Conservation (phyloP, 1,140 invertebrate species). For the Magallana gigas region DNA sequence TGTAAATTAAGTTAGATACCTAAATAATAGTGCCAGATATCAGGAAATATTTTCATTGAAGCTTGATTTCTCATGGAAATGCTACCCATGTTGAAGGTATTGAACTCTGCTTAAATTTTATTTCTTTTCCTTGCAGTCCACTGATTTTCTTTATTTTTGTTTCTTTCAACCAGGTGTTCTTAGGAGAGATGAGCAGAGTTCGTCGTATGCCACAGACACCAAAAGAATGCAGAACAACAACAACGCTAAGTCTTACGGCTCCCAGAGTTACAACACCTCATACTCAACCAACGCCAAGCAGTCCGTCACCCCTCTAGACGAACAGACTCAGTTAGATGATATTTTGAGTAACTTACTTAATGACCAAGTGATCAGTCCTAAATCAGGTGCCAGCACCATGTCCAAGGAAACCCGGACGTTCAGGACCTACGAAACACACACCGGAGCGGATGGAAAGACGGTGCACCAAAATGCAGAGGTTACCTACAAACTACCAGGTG, state of each 20-base stretch:
- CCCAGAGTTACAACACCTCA: constrained; percentile 55
- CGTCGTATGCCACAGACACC: background rate
- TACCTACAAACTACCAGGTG: constrained; percentile 70
- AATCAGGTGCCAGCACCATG: constrained; percentile 60
- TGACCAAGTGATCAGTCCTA: constrained; percentile 69
- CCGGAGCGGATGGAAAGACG: constrained; percentile 64
- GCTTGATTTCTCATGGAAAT: too few species aligned
- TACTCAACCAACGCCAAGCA: constrained; percentile 56
- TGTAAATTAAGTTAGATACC: too few species aligned
- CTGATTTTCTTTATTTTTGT: background rate
- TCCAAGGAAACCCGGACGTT: constrained; percentile 71
- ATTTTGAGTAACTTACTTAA: constrained; percentile 77
- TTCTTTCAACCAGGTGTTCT: background rate
- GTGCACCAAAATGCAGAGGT: constrained; percentile 72
- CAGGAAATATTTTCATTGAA: too few species aligned
- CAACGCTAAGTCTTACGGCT: constrained; percentile 18
- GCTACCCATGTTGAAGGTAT: too few species aligned
- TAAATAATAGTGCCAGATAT: too few species aligned
- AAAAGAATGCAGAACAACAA: constrained; percentile 30
- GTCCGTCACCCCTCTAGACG: constrained; percentile 67
- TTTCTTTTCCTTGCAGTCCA: background rate
- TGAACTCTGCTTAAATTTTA: too few species aligned
- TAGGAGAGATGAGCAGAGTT: constrained; percentile 6
- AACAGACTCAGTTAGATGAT: constrained; percentile 76
- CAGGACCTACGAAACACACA: constrained; percentile 65